Base-by-base conservation (phyloP, 2,113 vertebrate genomes). In the Pterocles gutturalis region DNA sequence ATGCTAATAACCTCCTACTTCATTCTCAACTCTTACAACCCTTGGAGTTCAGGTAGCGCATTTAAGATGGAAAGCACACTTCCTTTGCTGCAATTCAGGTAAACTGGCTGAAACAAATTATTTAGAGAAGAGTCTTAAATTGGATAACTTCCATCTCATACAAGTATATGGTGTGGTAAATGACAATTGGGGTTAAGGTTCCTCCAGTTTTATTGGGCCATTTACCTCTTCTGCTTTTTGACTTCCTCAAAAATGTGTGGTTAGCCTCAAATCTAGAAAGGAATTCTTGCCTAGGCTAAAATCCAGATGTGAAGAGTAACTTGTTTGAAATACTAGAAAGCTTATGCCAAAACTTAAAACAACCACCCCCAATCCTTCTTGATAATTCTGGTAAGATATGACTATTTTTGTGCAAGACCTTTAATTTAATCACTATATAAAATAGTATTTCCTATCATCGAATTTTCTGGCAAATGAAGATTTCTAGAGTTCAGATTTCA, bases 381-480 rank as follows among this genome's bases (percentile, higher is more conserved):
- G 34, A 36, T 61, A 48, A 12, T 83, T 33, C 51, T 89, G 57
- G 20, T 76, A 51, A 65, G 57, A 65, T 36, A 41, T 26, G 48
- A 49, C 38, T 26, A 22, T 16, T 49, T 85, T 69, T 57, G 17
- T 61, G 36, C 38, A 79, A 87, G 66, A 71, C 38, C 17, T 83
- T 65, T 73, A 28, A 78, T 69, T 85, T 29, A 69, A 71, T 72
- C 57, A 28, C 54, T 70, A 19, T 14, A 41, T 49, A 80, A 94
- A 93, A 82, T 11, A 6, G 6, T 13, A 79, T 87, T 93, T 87
- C 38, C 48, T 85, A 24, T 46, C 5, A 33, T 5, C n/a, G 73
- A 83, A 51, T 64, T 84, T 89, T 81, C 55, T 93, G 70, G 70
- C 62, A 96, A 69, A 57, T 66, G 18, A 76, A 91, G 38, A n/a